These are phyloP conservation scores for Pandion haliaetus DNA, from an alignment of 2,113 vertebrate species.

Conservation along the genomic window DNA sequence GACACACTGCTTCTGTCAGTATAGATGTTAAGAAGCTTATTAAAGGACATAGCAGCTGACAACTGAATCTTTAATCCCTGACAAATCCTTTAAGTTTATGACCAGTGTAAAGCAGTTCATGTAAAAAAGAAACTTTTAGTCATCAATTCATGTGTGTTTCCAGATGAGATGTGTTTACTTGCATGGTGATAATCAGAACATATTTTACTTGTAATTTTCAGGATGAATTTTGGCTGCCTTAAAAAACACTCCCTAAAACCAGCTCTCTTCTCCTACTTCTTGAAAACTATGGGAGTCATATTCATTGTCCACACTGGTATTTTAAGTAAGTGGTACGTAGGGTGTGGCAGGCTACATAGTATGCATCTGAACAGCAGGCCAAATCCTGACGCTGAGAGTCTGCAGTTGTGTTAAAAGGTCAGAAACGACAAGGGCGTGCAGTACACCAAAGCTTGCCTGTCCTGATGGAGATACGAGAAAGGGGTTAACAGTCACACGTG, in stretches of 20 bases:
- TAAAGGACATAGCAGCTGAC: conserved; percentile 32
- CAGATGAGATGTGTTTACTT: background rate
- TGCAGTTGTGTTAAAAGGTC: background rate
- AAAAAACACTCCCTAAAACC: background rate
- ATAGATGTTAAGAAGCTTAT: conserved; percentile 28
- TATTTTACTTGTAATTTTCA: background rate
- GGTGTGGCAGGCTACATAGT: background rate
- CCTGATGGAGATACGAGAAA: background rate
- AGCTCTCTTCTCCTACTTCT: background rate
- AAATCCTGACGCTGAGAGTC: background rate
- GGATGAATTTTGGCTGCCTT: background rate
- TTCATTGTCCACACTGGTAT: background rate
- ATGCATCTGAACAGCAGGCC: background rate
- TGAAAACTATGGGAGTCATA: background rate
- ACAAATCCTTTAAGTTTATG: background rate
- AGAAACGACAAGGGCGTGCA: background rate
- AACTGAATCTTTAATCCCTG: conserved; percentile 31
- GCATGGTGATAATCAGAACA: background rate
- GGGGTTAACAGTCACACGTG: background rate
- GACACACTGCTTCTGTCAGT: background rate
- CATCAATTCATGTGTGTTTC: background rate
- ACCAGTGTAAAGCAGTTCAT: background rate
- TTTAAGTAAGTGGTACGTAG: background rate
- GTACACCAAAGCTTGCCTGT: background rate
- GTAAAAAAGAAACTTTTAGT: background rate